Conservation (phyloP, 2,888 invertebrate genomes). For the Apotomis turbidana region DNA sequence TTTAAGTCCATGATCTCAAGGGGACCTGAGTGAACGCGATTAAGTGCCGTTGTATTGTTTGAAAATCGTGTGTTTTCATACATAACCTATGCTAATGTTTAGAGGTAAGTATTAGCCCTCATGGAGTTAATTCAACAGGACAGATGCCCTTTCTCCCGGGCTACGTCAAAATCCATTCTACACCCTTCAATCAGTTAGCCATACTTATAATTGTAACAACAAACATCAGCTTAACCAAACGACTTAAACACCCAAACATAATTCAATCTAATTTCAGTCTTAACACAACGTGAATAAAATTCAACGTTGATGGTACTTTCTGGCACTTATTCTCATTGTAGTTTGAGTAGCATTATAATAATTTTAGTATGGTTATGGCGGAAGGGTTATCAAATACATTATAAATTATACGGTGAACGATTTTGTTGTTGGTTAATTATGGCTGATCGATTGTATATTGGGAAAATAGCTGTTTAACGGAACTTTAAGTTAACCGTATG, state of each 20-base stretch:
- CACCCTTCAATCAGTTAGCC: conserved; percentile 20
- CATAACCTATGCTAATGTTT: no score
- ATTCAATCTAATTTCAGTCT: background rate
- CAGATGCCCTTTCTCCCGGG: conserved; percentile 4
- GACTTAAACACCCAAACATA: background rate
- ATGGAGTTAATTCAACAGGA: background rate
- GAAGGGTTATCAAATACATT: conserved; percentile 38
- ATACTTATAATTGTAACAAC: conserved; percentile 18
- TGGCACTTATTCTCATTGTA: background rate
- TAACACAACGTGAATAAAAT: background rate
- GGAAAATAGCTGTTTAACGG: conserved; percentile 20
- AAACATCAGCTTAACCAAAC: background rate
- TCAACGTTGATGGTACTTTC: background rate
- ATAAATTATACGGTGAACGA: conserved; percentile 32
- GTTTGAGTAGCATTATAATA: background rate
- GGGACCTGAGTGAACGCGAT: no score
- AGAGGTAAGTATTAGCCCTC: background rate
- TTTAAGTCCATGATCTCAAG: no score
- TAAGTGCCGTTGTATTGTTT: no score
- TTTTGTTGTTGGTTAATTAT: conserved; percentile 30
- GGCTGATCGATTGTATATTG: conserved; percentile 25
- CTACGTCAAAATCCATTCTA: conserved; percentile 20
- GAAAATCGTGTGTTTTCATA: no score
- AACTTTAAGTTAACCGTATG: background rate
- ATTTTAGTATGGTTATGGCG: conserved; percentile 23